phyloP scores from a whole-genome alignment of 2,797 vertebrate genomes.

The Arremon brunneinucha region DNA sequence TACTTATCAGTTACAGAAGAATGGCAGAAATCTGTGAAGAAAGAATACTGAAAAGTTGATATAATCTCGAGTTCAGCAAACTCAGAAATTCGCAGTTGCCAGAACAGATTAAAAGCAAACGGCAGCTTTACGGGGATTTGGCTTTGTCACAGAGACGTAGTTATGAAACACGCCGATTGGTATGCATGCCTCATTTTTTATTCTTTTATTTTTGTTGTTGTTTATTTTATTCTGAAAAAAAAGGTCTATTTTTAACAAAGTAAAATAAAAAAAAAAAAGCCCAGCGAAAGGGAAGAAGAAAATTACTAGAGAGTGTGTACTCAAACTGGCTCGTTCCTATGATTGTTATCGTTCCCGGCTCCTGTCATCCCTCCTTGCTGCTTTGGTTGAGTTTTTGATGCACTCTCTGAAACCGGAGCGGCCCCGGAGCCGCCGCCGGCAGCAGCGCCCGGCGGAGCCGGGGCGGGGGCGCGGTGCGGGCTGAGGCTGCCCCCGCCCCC shows the following conservation, averaged over 20 bases:
- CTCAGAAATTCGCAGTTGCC: neutral
- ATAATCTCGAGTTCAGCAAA: neutral
- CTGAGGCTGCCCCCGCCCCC: too few species aligned
- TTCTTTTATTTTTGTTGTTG: neutral
- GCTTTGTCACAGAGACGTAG: conserved; percentile 24
- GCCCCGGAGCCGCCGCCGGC: neutral
- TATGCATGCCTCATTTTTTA: conserved; percentile 17
- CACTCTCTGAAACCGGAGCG: neutral
- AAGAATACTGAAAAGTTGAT: neutral
- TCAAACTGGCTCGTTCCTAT: neutral
- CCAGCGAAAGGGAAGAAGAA: neutral
- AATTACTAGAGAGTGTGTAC: neutral
- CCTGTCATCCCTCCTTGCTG: neutral
- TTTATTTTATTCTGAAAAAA: neutral
- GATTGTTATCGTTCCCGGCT: neutral
- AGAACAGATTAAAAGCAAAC: neutral
- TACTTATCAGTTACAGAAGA: neutral
- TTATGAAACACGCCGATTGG: conserved; percentile 23
- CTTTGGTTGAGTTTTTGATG: neutral
- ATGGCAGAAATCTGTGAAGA: neutral
- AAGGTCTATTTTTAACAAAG: neutral
- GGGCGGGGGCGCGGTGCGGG: too few species aligned
- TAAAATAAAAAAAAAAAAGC: neutral
- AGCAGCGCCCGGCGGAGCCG: neutral
- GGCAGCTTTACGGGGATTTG: neutral